Evolutionary conservation across 1,140 invertebrate genomes (phyloP).

Genomic region (Drosophila rufa): DNA sequence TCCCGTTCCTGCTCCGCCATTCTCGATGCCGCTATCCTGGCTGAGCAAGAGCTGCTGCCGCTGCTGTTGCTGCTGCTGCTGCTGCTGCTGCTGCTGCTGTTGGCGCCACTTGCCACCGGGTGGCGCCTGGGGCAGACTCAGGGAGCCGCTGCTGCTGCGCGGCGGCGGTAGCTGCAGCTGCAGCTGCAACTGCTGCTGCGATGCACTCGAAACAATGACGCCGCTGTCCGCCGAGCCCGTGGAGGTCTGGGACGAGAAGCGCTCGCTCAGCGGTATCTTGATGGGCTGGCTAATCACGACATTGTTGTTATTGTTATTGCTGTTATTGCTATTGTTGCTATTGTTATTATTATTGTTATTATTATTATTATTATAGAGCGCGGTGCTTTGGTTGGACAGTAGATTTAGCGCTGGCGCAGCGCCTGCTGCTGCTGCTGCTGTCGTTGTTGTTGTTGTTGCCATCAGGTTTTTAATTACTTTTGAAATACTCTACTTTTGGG

Average conservation of each 20-base stretch:
- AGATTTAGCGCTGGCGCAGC: constrained; percentile 49
- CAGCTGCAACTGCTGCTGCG: constrained; percentile 64
- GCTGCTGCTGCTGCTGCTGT: constrained; percentile 53
- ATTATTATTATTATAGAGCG: background rate
- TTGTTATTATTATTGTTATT: constrained; percentile 14
- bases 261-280: constrained; percentile 75
- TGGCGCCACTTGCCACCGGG: constrained; percentile 60
- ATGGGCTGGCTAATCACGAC: constrained; percentile 65
- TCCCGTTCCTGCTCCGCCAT: constrained; percentile 6
- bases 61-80: constrained; percentile 48
- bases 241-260: constrained; percentile 77
- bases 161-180: constrained; percentile 59
- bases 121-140: constrained; percentile 69
- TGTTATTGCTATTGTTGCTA: constrained; percentile 2
- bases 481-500: constrained; percentile 28
- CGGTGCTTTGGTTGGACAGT: constrained; percentile 29
- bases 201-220: constrained; percentile 58
- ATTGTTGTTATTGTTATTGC: constrained; percentile 16
- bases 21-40: constrained; percentile 82
- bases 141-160: constrained; percentile 75
- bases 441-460: constrained; percentile 74
- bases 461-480: constrained; percentile 69
- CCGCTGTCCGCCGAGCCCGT: constrained; percentile 83
- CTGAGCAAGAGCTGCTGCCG: constrained; percentile 68
- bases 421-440: constrained; percentile 53